Conservation (phyloP, 2,888 invertebrate genomes). For the Pandemis heparana region DNA sequence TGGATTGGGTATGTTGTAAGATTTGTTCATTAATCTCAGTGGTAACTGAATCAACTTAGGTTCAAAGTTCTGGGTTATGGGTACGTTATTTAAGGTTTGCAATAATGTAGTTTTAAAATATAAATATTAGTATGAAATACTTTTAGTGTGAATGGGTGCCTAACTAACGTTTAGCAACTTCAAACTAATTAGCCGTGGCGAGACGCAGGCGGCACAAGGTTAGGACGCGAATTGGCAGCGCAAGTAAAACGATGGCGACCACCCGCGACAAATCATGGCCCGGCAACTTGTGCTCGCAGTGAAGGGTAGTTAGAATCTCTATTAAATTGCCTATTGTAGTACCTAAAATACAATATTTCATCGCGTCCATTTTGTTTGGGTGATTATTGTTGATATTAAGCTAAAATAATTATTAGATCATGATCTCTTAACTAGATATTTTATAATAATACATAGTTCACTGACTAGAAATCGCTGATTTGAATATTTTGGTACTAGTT, state of each 20-base stretch:
- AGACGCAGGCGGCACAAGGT: neutral
- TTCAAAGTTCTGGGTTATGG: neutral
- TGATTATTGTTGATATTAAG: constrained; percentile 60
- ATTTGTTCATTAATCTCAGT: neutral
- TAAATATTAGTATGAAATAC: neutral
- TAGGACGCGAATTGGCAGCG: neutral
- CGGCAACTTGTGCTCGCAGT: neutral
- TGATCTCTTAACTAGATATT: constrained; percentile 36
- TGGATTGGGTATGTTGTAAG: neutral
- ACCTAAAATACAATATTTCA: constrained; percentile 64
- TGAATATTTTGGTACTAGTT: constrained; percentile 15
- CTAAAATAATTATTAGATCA: constrained; percentile 44
- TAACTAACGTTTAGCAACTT: neutral
- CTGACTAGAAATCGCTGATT: constrained; percentile 16
- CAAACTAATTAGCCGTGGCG: neutral
- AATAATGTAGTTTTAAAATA: neutral
- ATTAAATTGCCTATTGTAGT: constrained; percentile 63
- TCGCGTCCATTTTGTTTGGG: constrained; percentile 75
- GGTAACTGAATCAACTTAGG: neutral
- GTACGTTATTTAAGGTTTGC: neutral
- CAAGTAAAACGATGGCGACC: neutral
- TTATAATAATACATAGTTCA: constrained; percentile 19
- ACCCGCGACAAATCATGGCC: neutral
- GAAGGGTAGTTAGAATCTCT: constrained; percentile 62
- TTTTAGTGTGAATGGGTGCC: neutral